Conservation (phyloP, 1,140 invertebrate species). For the Trialeurodes vaporariorum region DNA sequence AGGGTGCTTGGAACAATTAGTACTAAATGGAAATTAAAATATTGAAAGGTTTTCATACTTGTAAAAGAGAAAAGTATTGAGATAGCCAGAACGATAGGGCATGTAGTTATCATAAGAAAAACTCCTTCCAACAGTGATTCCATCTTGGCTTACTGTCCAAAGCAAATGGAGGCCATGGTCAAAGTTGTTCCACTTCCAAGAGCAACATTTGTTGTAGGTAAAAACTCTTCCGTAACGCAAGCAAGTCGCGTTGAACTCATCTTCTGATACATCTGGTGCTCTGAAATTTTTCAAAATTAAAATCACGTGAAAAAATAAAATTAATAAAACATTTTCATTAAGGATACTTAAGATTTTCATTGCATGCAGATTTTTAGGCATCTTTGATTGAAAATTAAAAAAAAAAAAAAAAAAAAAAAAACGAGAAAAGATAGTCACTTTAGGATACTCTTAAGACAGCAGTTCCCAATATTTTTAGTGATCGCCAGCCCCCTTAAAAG, state of each 20-base stretch:
- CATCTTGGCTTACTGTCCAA: conserved; percentile 18
- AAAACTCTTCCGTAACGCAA: conserved; percentile 18
- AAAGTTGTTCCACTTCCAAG: conserved; percentile 23
- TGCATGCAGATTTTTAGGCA: too few species aligned
- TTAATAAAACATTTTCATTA: too few species aligned
- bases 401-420: too few species aligned
- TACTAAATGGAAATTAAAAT: conserved; percentile 1
- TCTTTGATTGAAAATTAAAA: too few species aligned
- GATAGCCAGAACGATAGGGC: neutral
- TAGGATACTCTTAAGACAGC: too few species aligned
- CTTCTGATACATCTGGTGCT: conserved; percentile 9
- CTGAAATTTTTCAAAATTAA: neutral
- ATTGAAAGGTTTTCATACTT: too few species aligned
- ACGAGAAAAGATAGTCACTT: too few species aligned
- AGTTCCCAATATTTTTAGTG: too few species aligned
- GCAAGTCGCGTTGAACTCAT: conserved; percentile 14
- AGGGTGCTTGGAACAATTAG: too few species aligned
- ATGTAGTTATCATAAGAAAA: neutral
- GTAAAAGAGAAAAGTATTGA: neutral
- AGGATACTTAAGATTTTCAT: too few species aligned
- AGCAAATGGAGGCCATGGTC: conserved; percentile 20
- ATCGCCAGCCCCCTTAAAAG: too few species aligned
- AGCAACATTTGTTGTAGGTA: conserved; percentile 9
- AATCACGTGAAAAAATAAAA: neutral
- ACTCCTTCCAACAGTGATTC: conserved; percentile 7